Base-by-base conservation (phyloP, 2,797 vertebrate genomes). In the Zalophus californianus region DNA sequence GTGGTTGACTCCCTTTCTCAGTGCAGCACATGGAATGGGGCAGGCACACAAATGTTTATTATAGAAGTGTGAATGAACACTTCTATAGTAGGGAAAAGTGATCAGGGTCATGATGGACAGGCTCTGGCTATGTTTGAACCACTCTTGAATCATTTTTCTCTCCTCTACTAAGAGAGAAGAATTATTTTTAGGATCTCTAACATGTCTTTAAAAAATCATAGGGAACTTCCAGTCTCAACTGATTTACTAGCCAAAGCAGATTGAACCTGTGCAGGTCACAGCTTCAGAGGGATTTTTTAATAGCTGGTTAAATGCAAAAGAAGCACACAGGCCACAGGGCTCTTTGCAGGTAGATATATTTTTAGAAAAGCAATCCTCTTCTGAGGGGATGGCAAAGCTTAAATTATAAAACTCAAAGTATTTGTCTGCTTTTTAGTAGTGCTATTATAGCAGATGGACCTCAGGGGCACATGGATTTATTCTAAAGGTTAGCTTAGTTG, bases 351-450 rank as follows among this genome's bases (percentile, higher is more conserved):
- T 14, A 93, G 62, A 94, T 91, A 60, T 70, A 96, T 82, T 89
- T 97, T 96, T 83, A 84, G 32, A 79, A 86, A 91, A 70, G 23
- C 15, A 86, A 92, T 90, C 89, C 35, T 89, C 94, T 97, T 62
- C 94, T 96, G 89, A 87, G 90, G 38, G 84, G 78, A 94, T 64
- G 32, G 18, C 35, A 92, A 97, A 93, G 11, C 80, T 98, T 98
- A 97, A 96, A 96, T 93, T 50, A 95, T 77, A 97, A 97, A 98
- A 90, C 16, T 82, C 60, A 93, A 95, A 98, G 86, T 94, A 96
- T 97, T 98, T 98, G 41, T 91, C 83, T 95, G 77, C 1, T 86
- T 96, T 97, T 85, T 25, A 75, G 77, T 27, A 75, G 52, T 94
- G 94, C 27, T 97, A 75, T 85, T 85, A 92, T 29, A 90, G 56